Percentiles rank a stretch among this genome's conserved stretches.
Conservation (phyloP, 2,113 vertebrate species). For the Tamias sibiricus region DNA sequence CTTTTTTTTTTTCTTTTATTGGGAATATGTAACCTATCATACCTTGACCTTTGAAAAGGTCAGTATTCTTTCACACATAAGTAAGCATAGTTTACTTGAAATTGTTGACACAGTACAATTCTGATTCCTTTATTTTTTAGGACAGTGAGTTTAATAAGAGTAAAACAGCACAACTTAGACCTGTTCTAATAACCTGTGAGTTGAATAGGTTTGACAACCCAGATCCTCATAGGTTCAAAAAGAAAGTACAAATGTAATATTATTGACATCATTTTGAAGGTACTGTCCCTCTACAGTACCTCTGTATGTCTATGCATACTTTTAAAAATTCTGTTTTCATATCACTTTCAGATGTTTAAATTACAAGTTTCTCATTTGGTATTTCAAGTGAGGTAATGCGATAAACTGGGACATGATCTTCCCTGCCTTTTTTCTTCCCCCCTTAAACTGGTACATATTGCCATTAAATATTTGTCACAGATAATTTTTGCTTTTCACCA, state of each 20-base stretch:
- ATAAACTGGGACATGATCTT: background rate
- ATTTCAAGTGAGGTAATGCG: background rate
- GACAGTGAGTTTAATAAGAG: background rate
- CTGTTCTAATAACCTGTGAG: background rate
- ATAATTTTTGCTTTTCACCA: background rate
- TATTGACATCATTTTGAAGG: background rate
- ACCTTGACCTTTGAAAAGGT: conserved; percentile 61
- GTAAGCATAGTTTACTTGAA: conserved; percentile 24
- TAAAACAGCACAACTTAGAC: background rate
- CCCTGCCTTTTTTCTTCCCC: background rate
- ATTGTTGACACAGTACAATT: background rate
- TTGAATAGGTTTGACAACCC: background rate
- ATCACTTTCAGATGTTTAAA: background rate
- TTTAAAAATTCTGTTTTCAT: background rate
- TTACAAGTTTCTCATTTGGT: background rate
- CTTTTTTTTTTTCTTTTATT: background rate
- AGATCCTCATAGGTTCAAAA: background rate
- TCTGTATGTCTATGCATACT: background rate
- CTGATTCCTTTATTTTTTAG: background rate
- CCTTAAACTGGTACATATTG: background rate
- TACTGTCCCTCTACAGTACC: background rate
- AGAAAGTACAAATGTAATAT: background rate
- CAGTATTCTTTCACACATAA: background rate
- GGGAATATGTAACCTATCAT: background rate
- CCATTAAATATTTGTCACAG: conserved; percentile 31